These are phyloP conservation scores for Hirudinaria manillensis DNA, from an alignment of 2,888 invertebrate species.

Conservation along the genomic window DNA sequence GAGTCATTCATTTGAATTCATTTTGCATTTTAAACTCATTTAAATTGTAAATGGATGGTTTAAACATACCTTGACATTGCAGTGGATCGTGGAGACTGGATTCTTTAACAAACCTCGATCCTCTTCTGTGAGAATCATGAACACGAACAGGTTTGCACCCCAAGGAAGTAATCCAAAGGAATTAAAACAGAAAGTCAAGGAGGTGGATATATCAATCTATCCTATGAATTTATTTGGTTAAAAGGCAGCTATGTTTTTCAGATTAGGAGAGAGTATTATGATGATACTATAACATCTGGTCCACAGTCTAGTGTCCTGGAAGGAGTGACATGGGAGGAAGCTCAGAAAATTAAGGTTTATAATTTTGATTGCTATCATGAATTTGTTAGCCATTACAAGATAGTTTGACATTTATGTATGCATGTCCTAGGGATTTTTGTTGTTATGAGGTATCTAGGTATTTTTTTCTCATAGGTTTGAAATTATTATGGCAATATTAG, in stretches of 20 bases:
- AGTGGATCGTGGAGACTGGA: conserved; percentile 45
- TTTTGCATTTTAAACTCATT: neutral
- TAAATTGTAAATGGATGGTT: neutral
- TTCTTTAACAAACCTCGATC: conserved; percentile 27
- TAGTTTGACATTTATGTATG: too few species aligned
- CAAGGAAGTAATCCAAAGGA: conserved; percentile 92
- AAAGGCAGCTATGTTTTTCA: neutral
- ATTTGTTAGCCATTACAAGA: too few species aligned
- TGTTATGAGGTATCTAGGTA: too few species aligned
- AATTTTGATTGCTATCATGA: neutral
- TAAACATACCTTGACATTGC: conserved; percentile 5
- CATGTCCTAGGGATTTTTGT: too few species aligned
- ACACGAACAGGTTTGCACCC: conserved; percentile 87
- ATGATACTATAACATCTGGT: conserved; percentile 90
- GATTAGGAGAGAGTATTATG: conserved; percentile 56
- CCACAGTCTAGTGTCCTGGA: conserved; percentile 97
- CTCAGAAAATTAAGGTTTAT: conserved; percentile 58
- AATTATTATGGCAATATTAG: too few species aligned
- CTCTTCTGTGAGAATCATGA: conserved; percentile 75
- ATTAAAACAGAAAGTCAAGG: conserved; percentile 85
- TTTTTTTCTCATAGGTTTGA: too few species aligned
- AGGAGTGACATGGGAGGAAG: conserved; percentile 95
- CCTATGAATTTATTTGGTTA: neutral
- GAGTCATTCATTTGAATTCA: neutral
- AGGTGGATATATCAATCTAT: conserved; percentile 62